Evolutionary conservation across 2,797 vertebrate genomes (phyloP).

Genomic region (Phyllotis vaccarum): DNA sequence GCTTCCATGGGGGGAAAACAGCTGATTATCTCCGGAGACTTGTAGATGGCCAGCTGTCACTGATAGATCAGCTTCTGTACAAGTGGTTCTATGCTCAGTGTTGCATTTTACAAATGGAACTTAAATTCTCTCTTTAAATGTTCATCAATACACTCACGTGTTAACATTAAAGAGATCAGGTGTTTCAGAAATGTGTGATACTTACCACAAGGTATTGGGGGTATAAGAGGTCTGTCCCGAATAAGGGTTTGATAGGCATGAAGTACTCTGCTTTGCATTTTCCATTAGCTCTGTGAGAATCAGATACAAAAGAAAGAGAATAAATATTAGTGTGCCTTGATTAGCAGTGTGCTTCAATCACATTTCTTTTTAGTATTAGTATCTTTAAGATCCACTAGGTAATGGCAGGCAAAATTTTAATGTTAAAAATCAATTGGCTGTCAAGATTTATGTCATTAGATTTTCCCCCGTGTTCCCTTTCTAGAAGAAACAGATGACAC

Average conservation of each 20-base stretch:
- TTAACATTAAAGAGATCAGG: conserved; percentile 35
- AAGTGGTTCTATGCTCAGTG: not conserved
- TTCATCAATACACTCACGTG: not conserved
- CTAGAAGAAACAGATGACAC: conserved; percentile 61
- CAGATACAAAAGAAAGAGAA: conserved; percentile 41
- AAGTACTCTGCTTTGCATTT: conserved; percentile 56
- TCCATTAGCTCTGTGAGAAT: conserved; percentile 28
- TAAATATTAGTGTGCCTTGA: conserved; percentile 20
- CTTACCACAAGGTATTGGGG: conserved; percentile 25
- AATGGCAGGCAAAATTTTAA: conserved; percentile 15
- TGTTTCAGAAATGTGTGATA: conserved; percentile 25
- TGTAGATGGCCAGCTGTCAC: not conserved
- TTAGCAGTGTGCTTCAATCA: conserved; percentile 37
- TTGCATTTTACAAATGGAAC: conserved; percentile 60
- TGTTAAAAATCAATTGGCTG: not conserved
- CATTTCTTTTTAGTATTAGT: conserved; percentile 38
- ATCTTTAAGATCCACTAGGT: conserved; percentile 32
- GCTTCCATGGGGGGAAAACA: not conserved
- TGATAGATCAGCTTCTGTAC: not conserved
- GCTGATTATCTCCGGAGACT: not conserved
- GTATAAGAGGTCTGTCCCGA: not conserved
- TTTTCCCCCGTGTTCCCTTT: conserved; percentile 8
- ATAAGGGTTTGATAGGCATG: not conserved
- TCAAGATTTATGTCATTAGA: conserved; percentile 56
- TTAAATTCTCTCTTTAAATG: conserved; percentile 51